phyloP scores from a whole-genome alignment of 2,113 vertebrate species.

The Lutjanus erythropterus region DNA sequence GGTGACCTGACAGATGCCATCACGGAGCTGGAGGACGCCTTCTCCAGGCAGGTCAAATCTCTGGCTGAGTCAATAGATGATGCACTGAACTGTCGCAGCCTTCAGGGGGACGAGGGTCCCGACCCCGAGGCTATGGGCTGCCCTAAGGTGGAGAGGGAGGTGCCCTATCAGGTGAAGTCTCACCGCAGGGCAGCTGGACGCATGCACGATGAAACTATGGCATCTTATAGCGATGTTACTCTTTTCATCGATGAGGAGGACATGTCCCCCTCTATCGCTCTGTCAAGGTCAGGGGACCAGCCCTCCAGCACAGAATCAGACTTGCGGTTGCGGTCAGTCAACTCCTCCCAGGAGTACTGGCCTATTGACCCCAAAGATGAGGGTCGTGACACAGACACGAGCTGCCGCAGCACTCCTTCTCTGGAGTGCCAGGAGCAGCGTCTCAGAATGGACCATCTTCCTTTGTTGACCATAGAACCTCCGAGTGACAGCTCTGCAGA shows the following conservation, averaged over 20 bases:
- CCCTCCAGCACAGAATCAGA: conserved; percentile 91
- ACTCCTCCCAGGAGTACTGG: conserved; percentile 94
- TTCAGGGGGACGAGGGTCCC: conserved; percentile 90
- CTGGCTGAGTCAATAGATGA: conserved; percentile 98
- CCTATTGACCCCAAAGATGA: conserved; percentile 93
- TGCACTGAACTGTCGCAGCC: conserved; percentile 95
- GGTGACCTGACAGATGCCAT: conserved; percentile 93
- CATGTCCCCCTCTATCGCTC: conserved; percentile 89
- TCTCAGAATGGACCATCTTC: conserved; percentile 91
- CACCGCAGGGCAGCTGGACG: conserved; percentile 85
- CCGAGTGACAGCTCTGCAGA: conserved; percentile 95
- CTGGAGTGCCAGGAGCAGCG: conserved; percentile 92
- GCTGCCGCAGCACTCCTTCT: conserved; percentile 93
- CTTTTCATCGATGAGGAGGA: conserved; percentile 98
- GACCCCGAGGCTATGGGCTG: conserved; percentile 84
- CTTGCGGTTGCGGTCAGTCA: conserved; percentile 86
- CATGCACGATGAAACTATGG: conserved; percentile 91
- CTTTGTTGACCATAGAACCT: conserved; percentile 94
- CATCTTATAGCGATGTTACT: conserved; percentile 96
- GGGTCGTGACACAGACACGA: conserved; percentile 90
- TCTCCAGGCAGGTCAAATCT: conserved; percentile 97
- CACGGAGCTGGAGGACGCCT: conserved; percentile 97
- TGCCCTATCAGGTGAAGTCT: conserved; percentile 82
- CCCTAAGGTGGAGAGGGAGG: conserved; percentile 82
- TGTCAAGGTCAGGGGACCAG: conserved; percentile 87